Percentiles rank a stretch among this genome's conserved stretches.
Evolutionary conservation across 2,888 invertebrate species (phyloP).

Genomic region (Tipula helvola): DNA sequence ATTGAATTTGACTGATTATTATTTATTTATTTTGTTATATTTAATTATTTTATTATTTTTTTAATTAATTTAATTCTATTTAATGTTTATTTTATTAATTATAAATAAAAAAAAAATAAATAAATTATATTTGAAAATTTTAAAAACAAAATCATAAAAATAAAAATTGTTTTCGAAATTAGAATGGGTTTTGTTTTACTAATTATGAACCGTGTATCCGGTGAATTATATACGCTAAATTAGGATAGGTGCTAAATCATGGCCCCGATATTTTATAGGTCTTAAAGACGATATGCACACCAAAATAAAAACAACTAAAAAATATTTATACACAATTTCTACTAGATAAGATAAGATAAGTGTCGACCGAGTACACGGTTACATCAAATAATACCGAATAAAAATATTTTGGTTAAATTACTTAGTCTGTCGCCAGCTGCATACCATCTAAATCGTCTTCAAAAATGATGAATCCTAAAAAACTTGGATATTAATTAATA

Average conservation of each 20-base stretch:
- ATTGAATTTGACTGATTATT: constrained; percentile 1
- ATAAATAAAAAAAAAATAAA: neutral
- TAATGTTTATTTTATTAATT: neutral
- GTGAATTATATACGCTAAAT: neutral
- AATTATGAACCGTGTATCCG: too few species aligned
- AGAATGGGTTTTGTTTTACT: neutral
- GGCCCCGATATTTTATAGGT: neutral
- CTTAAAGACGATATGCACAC: neutral
- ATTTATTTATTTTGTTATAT: neutral
- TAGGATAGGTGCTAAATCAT: neutral
- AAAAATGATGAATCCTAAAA: neutral
- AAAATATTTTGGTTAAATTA: neutral
- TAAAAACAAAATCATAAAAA: neutral
- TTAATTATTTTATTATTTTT: neutral
- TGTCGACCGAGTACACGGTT: neutral
- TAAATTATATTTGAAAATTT: neutral
- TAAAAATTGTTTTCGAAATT: neutral
- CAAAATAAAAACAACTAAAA: neutral
- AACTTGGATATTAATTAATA: neutral
- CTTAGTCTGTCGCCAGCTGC: neutral
- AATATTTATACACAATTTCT: neutral
- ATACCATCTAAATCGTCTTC: neutral
- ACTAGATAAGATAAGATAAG: neutral
- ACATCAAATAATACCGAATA: neutral
- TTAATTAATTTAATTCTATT: neutral